Conservation (phyloP, 2,888 invertebrate genomes). For the Mythimna impura region DNA sequence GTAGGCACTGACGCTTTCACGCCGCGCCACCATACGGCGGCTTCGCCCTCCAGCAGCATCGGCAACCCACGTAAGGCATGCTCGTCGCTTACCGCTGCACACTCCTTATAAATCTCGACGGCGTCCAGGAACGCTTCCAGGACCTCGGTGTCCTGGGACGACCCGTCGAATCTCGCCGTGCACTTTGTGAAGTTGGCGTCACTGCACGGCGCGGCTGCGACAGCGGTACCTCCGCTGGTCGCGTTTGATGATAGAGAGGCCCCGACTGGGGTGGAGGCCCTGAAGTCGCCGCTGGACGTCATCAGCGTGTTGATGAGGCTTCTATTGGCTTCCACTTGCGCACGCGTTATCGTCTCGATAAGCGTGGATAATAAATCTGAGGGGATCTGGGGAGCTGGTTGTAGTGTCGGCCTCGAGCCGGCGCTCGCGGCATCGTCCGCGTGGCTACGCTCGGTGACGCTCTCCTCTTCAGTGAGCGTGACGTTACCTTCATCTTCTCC, state of each 20-base stretch:
- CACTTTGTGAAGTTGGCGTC: constrained; percentile 10
- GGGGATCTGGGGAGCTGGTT: not conserved
- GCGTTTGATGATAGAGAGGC: not conserved
- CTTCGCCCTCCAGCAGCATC: too few relatives aligned
- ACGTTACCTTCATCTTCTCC: not conserved
- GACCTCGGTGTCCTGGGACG: constrained; percentile 2
- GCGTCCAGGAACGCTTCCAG: constrained; percentile 3
- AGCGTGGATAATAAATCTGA: constrained; percentile 1
- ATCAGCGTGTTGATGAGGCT: constrained; percentile 11
- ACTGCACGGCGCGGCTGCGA: not conserved
- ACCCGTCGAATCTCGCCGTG: not conserved
- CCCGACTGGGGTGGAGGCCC: constrained; percentile 7
- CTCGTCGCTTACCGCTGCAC: too few relatives aligned
- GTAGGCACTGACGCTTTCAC: too few relatives aligned
- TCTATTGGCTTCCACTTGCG: constrained; percentile 7
- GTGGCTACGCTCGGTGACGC: not conserved
- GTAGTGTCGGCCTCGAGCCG: not conserved
- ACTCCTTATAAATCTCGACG: too few relatives aligned
- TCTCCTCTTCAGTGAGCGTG: constrained; percentile 9
- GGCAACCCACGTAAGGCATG: too few relatives aligned
- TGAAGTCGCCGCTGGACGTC: not conserved
- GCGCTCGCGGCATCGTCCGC: not conserved
- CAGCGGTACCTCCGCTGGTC: too few relatives aligned
- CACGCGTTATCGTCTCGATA: constrained; percentile 4
- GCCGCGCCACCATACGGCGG: too few relatives aligned